Evolutionary conservation across 2,888 invertebrate genomes (phyloP).

Genomic region (Calameuta pallipes): DNA sequence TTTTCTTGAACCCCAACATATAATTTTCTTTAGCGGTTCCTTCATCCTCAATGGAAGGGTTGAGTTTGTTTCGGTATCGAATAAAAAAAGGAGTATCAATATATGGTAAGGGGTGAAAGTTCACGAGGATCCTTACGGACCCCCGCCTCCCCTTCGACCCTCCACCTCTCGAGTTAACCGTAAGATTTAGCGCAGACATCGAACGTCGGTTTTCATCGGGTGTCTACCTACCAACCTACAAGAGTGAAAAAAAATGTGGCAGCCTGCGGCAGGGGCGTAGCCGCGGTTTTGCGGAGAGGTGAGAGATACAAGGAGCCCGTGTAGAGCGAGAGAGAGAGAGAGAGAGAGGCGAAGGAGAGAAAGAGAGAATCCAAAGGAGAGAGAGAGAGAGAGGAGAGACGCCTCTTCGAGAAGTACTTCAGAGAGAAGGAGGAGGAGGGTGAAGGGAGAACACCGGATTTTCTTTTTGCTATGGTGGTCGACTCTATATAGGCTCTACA

Average conservation of each 20-base stretch:
- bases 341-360: no score
- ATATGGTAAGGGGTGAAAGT: neutral
- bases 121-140: neutral
- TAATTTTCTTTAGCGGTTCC: neutral
- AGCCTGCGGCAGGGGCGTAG: neutral
- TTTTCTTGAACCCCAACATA: neutral
- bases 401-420: neutral
- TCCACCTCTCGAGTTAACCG: neutral
- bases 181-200: neutral
- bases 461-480: neutral
- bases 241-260: neutral
- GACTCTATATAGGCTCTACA: neutral
- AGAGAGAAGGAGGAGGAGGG: neutral
- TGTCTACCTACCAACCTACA: neutral
- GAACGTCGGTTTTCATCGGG: neutral
- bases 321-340: no score
- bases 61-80: neutral
- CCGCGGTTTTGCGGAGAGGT: neutral
- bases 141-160: neutral
- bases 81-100: neutral
- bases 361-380: constrained; percentile 25
- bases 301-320: neutral
- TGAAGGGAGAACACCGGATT: neutral
- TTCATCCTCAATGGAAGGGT: neutral
- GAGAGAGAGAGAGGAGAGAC: constrained; percentile 20